These are phyloP conservation scores for Lontra canadensis DNA, from an alignment of 2,113 vertebrate species.

Conservation along the genomic window DNA sequence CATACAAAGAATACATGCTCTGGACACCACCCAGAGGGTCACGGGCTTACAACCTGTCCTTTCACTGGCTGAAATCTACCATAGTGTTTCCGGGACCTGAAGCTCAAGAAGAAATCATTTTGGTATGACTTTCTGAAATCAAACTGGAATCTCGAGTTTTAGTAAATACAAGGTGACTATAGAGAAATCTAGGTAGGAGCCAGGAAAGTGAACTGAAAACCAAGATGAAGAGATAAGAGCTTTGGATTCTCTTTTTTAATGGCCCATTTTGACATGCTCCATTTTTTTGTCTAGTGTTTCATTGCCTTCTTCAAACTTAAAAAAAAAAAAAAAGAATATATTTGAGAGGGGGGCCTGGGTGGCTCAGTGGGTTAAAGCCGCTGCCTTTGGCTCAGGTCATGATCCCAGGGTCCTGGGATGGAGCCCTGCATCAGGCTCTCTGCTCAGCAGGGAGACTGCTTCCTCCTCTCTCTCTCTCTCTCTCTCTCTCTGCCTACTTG, in stretches of 20 bases:
- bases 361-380: no score
- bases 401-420: no score
- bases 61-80: neutral
- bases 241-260: neutral
- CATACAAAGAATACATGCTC: neutral
- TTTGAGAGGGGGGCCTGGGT: no score
- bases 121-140: conserved; percentile 26
- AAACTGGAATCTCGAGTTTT: conserved; percentile 26
- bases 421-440: no score
- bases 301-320: neutral
- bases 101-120: conserved; percentile 25
- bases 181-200: neutral
- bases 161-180: neutral
- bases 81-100: neutral
- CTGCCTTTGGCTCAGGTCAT: no score
- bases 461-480: no score
- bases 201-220: neutral
- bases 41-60: neutral
- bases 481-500: no score
- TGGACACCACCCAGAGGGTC: neutral
- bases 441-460: no score
- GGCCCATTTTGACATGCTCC: neutral
- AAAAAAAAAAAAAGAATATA: no score
- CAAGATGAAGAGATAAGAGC: neutral
- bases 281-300: neutral